Conservation (phyloP, 1,140 invertebrate species). For the Drosophila tsacasi region DNA sequence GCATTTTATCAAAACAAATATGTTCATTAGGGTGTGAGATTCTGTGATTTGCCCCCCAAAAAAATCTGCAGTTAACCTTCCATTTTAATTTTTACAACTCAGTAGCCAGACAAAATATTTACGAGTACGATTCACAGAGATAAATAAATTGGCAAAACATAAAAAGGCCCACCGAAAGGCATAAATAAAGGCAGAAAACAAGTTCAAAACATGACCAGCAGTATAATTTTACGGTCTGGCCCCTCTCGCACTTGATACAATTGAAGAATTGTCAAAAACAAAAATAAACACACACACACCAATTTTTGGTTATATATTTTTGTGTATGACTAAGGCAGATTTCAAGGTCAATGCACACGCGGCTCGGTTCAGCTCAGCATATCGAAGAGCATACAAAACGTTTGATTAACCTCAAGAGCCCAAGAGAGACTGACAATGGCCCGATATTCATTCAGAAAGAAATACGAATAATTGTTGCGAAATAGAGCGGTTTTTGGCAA, state of each 20-base stretch:
- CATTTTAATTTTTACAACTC: constrained; percentile 42
- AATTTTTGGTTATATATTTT: constrained; percentile 7
- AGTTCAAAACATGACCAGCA: constrained; percentile 65
- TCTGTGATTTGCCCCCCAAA: constrained; percentile 3
- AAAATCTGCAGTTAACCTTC: constrained; percentile 43
- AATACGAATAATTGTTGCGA: constrained; percentile 72
- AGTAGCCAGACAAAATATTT: constrained; percentile 34
- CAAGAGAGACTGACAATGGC: constrained; percentile 71
- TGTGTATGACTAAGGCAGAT: constrained; percentile 46
- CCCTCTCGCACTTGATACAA: constrained; percentile 60
- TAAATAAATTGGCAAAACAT: constrained; percentile 67
- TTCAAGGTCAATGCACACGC: constrained; percentile 69
- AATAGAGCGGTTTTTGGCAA: constrained; percentile 73
- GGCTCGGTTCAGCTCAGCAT: constrained; percentile 27
- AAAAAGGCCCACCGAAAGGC: constrained; percentile 37
- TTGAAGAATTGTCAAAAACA: constrained; percentile 75
- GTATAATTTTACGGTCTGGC: constrained; percentile 64
- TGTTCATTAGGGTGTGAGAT: constrained; percentile 5
- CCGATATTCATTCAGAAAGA: constrained; percentile 65
- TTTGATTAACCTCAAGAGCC: constrained; percentile 78
- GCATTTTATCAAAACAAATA: constrained; percentile 37
- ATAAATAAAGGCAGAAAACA: constrained; percentile 43
- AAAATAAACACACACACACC: constrained; percentile 42
- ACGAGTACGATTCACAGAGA: constrained; percentile 44
- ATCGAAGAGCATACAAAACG: constrained; percentile 73